phyloP scores from a whole-genome alignment of 1,140 invertebrate genomes.

The Solenopsis fugax region DNA sequence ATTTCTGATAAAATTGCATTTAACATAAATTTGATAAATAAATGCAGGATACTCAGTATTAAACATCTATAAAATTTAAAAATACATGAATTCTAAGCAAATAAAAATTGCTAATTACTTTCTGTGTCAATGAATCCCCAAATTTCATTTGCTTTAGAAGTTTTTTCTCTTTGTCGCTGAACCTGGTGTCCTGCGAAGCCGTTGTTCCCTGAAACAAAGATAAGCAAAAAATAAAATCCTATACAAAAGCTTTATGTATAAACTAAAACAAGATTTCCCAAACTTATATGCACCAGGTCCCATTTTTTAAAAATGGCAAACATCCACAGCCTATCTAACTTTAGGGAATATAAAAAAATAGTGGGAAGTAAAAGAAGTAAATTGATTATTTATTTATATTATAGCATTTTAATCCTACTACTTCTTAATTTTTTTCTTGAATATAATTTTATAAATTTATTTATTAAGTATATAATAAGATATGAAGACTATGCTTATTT shows the following conservation, averaged over 20 bases:
- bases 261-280: too few species aligned
- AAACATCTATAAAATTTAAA: background rate
- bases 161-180: constrained; percentile 99
- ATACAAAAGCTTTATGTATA: background rate
- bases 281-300: too few species aligned
- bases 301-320: too few species aligned
- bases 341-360: too few species aligned
- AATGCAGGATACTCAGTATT: background rate
- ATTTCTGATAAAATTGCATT: background rate
- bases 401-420: too few species aligned
- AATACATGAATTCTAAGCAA: background rate
- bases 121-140: constrained; percentile 95
- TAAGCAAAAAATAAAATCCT: constrained; percentile 51
- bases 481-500: too few species aligned
- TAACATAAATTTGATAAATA: background rate
- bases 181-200: constrained; percentile 99
- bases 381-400: too few species aligned
- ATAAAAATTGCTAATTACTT: constrained; percentile 87
- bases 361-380: too few species aligned
- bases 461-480: too few species aligned
- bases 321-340: too few species aligned
- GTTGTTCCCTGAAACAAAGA: constrained; percentile 94
- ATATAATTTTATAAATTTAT: too few species aligned
- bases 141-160: constrained; percentile 99
- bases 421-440: too few species aligned